Evolutionary conservation across 2,888 invertebrate species (phyloP).

Genomic region (Dryobotodes eremita): DNA sequence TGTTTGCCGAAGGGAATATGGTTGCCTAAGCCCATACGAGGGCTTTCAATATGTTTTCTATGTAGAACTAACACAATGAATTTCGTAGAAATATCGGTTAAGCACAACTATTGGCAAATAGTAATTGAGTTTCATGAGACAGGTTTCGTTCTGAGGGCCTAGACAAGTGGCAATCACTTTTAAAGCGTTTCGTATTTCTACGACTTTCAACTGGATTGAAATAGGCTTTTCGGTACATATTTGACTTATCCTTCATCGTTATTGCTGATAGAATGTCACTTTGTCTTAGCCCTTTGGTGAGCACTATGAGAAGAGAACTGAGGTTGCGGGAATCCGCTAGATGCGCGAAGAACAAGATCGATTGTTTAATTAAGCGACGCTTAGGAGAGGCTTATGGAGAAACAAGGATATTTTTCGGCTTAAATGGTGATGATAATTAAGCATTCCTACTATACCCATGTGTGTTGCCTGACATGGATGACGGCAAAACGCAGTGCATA

Average conservation of each 20-base stretch:
- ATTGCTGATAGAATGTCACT: background rate
- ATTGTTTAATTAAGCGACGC: background rate
- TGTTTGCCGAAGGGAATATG: conserved; percentile 14
- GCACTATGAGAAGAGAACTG: background rate
- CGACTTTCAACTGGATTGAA: background rate
- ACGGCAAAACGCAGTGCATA: background rate
- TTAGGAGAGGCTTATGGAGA: background rate
- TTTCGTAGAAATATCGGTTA: background rate
- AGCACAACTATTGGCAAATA: background rate
- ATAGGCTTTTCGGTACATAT: background rate
- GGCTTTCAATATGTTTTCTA: background rate
- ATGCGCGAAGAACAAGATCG: background rate
- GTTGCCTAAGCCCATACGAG: conserved; percentile 6
- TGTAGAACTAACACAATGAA: background rate
- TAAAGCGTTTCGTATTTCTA: background rate
- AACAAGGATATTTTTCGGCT: background rate
- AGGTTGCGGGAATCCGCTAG: background rate
- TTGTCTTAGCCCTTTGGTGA: background rate
- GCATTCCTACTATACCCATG: background rate
- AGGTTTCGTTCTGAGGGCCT: too few species aligned
- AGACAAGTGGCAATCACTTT: background rate
- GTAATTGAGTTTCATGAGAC: background rate
- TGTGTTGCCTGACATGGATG: background rate
- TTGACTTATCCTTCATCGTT: background rate
- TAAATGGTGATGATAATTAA: background rate